Evolutionary conservation across 2,888 invertebrate genomes (phyloP).

Genomic region (Pachycephus smyrnensis): DNA sequence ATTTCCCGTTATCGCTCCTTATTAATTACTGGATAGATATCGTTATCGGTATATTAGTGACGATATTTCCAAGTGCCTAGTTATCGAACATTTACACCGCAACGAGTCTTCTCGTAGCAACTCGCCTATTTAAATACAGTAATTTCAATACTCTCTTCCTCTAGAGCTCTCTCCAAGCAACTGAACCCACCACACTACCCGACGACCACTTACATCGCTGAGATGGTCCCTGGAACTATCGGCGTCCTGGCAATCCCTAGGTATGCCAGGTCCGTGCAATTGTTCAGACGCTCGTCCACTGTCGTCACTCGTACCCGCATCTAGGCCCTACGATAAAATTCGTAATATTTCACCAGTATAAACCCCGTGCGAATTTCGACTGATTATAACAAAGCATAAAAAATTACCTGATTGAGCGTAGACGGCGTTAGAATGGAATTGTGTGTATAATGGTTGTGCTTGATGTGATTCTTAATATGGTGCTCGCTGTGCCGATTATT

Average conservation of each 20-base stretch:
- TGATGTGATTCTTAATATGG: conserved; percentile 65
- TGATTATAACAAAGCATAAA: not conserved
- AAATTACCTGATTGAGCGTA: conserved; percentile 62
- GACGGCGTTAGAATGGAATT: conserved; percentile 66
- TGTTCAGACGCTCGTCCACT: conserved; percentile 86
- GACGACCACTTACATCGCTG: conserved; percentile 79
- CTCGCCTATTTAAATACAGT: not conserved
- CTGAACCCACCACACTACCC: not conserved
- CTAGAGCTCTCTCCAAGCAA: not conserved
- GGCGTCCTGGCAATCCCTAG: conserved; percentile 74
- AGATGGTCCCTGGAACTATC: conserved; percentile 87
- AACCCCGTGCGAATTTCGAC: not conserved
- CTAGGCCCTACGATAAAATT: conserved; percentile 73
- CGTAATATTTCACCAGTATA: not conserved
- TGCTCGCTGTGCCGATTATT: conserved; percentile 68
- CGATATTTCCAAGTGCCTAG: not conserved
- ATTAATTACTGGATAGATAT: not conserved
- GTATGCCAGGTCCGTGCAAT: conserved; percentile 76
- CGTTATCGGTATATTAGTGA: not conserved
- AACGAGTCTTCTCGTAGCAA: not conserved
- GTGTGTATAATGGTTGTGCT: conserved; percentile 65
- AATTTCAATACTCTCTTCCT: not conserved
- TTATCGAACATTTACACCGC: not conserved
- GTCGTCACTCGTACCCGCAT: conserved; percentile 87
- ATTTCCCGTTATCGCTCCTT: not conserved